A percentile compares a stretch with the other conserved stretches of the same genome.
Conservation (phyloP, 2,797 vertebrate species). For the Acrocephalus scirpaceus region DNA sequence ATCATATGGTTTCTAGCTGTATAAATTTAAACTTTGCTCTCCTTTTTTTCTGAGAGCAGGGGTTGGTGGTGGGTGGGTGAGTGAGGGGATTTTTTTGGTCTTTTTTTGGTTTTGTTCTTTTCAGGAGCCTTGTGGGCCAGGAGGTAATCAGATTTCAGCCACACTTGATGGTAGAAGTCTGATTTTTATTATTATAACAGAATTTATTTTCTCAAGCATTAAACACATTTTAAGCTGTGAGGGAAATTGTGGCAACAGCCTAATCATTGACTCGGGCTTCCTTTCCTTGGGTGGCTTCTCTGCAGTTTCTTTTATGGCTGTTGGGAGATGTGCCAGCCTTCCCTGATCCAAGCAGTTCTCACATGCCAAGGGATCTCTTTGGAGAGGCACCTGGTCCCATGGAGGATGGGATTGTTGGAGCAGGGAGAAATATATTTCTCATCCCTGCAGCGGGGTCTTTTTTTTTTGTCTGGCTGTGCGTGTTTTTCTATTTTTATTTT, state of each 20-base stretch:
- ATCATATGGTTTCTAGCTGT: slow-evolving; percentile 45
- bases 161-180: slow-evolving; percentile 23
- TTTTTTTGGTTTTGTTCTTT: not conserved
- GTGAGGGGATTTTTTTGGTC: not conserved
- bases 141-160: slow-evolving; percentile 47
- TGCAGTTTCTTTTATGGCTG: not conserved
- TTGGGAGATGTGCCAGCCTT: slow-evolving; percentile 27
- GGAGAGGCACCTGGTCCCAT: not conserved
- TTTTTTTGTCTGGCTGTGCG: slow-evolving; percentile 50
- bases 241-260: slow-evolving; percentile 26
- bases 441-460: slow-evolving; percentile 20
- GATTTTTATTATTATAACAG: slow-evolving; percentile 34
- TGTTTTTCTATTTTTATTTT: slow-evolving; percentile 57
- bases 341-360: not conserved
- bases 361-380: not conserved
- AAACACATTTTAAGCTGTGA: slow-evolving; percentile 52
- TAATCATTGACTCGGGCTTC: slow-evolving; percentile 33
- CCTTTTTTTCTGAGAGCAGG: slow-evolving; percentile 34
- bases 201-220: slow-evolving; percentile 66
- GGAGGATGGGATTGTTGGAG: slow-evolving; percentile 30
- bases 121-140: slow-evolving; percentile 42
- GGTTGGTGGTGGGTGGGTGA: not conserved
- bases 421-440: slow-evolving; percentile 39
- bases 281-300: slow-evolving; percentile 41
- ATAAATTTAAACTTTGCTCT: slow-evolving; percentile 37